phyloP scores from a whole-genome alignment of 2,113 vertebrate genomes.

The Arothron firmamentum region DNA sequence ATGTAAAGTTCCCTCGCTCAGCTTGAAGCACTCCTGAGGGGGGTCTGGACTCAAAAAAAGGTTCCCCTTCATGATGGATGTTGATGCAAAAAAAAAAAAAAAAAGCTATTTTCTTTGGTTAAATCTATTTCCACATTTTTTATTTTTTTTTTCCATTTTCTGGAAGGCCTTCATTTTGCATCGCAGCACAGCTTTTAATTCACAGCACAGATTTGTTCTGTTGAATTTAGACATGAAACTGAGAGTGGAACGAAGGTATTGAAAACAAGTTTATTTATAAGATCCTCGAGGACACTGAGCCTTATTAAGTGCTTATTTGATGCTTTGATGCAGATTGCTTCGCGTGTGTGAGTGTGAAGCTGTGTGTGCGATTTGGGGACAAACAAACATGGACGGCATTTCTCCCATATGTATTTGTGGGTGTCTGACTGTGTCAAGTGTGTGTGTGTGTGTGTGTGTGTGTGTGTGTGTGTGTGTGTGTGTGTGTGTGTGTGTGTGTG shows the following conservation, averaged over 20 bases:
- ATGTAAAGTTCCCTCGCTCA: conserved; percentile 60
- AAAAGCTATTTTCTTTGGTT: conserved; percentile 2
- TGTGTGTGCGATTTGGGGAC: conserved; percentile 11
- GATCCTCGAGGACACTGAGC: conserved; percentile 61
- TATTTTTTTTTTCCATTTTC: conserved; percentile 12
- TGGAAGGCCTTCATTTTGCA: conserved; percentile 17
- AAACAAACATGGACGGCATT: conserved; percentile 25
- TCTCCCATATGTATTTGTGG: conserved; percentile 34
- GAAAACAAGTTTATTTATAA: conserved; percentile 66
- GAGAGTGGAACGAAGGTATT: conserved; percentile 38
- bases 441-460: conserved; percentile 20
- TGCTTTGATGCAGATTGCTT: conserved; percentile 59
- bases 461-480: conserved; percentile 20
- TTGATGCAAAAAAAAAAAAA: conserved; percentile 26
- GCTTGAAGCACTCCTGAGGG: conserved; percentile 68
- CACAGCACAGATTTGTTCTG: conserved; percentile 11
- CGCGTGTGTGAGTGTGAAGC: conserved; percentile 30
- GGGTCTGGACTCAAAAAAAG: conserved; percentile 61
- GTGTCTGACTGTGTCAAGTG: conserved; percentile 24
- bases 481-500: conserved; percentile 13
- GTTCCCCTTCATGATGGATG: conserved; percentile 45
- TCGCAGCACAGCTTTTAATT: conserved; percentile 30
- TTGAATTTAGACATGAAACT: conserved; percentile 40
- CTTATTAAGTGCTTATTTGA: conserved; percentile 66
- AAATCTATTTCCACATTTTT: conserved; percentile 1